Evolutionary conservation across 2,888 invertebrate genomes (phyloP).

Genomic region (Eupithecia insigniata): DNA sequence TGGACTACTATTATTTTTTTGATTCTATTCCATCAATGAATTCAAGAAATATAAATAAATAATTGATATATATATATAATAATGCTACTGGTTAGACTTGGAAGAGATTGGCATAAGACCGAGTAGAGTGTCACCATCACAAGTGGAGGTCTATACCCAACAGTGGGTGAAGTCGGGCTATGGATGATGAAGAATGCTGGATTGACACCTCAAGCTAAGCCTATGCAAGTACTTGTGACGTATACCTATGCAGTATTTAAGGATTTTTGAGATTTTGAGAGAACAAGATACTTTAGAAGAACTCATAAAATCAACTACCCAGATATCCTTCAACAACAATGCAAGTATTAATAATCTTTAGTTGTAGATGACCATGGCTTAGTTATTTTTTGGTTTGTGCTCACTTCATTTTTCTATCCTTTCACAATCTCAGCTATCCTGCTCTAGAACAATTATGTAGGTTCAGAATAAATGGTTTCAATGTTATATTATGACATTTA

Average conservation of each 20-base stretch:
- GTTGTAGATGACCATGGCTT: conserved; percentile 19
- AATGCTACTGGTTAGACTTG: not conserved
- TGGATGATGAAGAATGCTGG: not conserved
- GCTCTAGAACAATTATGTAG: not conserved
- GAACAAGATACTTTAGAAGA: not conserved
- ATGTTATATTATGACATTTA: not conserved
- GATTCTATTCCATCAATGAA: not conserved
- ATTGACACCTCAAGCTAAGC: not conserved
- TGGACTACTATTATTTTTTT: not conserved
- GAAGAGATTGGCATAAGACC: not conserved
- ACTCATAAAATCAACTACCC: not conserved
- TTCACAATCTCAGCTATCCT: conserved; percentile 8
- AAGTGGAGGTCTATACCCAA: not conserved
- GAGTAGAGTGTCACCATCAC: not conserved
- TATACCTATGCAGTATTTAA: not conserved
- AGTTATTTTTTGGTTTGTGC: conserved; percentile 14
- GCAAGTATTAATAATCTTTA: conserved; percentile 11
- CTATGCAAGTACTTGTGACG: not conserved
- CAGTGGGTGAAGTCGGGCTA: not conserved
- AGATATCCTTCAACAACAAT: conserved; percentile 21
- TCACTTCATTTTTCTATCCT: conserved; percentile 17
- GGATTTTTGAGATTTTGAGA: not conserved
- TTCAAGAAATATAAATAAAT: not conserved
- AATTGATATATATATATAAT: not conserved
- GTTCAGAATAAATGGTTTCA: not conserved